Evolutionary conservation across 1,140 invertebrate species (phyloP), one percentile per base, ranked within the genome.

Genomic region (Trichonephila clavata): DNA sequence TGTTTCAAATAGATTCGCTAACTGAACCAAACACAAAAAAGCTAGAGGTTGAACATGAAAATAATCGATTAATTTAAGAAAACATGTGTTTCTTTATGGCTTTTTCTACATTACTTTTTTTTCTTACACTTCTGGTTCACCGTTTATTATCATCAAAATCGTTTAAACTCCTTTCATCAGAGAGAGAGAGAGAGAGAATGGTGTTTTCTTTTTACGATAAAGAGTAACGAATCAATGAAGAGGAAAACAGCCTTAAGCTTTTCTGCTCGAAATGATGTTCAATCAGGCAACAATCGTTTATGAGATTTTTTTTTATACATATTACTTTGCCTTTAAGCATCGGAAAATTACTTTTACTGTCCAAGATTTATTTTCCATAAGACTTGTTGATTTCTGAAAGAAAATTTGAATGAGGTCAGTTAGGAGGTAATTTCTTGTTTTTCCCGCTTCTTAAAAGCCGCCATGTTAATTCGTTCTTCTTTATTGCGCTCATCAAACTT

Each of bases 201-300:
- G 5, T 83, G 21, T 59, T 59, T 83, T 83, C 27, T 18, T 59
- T 83, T 59, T 59, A 8, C 43, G n/a, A 83, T n/a, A 18, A 83
- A 83, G 71, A 39, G 32, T 77, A 83, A 83, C 81, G 43, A 50
- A 59, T 57, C 81, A n/a, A 83, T 57, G 43, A 2, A 83, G 81
- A 24, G 14, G 50, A 83, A 83, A 83, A 83, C 20, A 57, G 81
- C 81, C 81, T 59, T 50, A 50, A 83, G 81, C 20, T n/a, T 24
- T 83, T 83, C 81, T 83, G 81, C 81, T 83, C 43, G 81, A n/a
- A 83, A 83, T 83, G 81, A 83, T 57, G 81, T 83, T 83, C 81
- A 83, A 83, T 83, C 81, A 83, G 81, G 81, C 50, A 59, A 50
- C 21, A 83, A 83, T 83, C 20, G 81, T 50, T n/a, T n/a, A 43